Evolutionary conservation across 1,140 invertebrate species (phyloP).

Genomic region (Micrasema longulum): DNA sequence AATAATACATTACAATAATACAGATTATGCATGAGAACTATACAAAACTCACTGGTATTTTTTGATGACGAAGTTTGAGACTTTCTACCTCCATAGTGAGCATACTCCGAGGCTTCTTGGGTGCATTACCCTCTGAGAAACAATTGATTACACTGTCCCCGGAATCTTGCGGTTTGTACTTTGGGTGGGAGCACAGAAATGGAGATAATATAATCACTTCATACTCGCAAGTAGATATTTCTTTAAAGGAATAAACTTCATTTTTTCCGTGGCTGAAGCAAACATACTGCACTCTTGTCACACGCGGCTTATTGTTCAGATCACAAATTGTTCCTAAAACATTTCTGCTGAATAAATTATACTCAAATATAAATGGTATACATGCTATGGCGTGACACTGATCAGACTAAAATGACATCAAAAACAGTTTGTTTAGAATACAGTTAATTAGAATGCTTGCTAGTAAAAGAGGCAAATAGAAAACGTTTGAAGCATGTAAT

Average conservation of each 20-base stretch:
- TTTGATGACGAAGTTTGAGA: slow-evolving; percentile 75
- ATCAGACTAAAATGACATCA: too few relatives aligned
- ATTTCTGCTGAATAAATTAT: too few relatives aligned
- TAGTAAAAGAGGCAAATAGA: too few relatives aligned
- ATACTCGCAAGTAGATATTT: slow-evolving; percentile 94
- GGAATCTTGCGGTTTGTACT: slow-evolving; percentile 86
- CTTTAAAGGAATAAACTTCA: slow-evolving; percentile 93
- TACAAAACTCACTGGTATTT: slow-evolving; percentile 56
- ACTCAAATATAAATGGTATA: too few relatives aligned
- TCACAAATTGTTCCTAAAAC: slow-evolving; percentile 88
- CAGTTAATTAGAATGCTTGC: too few relatives aligned
- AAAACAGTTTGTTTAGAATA: too few relatives aligned
- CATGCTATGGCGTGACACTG: too few relatives aligned
- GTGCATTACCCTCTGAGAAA: slow-evolving; percentile 75
- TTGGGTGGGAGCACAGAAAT: slow-evolving; percentile 87
- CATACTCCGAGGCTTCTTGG: slow-evolving; percentile 80
- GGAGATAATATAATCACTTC: slow-evolving; percentile 90
- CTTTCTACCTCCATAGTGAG: slow-evolving; percentile 79
- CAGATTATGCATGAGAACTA: too few relatives aligned
- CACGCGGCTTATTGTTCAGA: slow-evolving; percentile 83
- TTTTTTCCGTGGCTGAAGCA: slow-evolving; percentile 89
- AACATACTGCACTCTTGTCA: slow-evolving; percentile 85
- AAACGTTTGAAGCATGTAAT: too few relatives aligned
- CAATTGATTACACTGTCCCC: slow-evolving; percentile 87
- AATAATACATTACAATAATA: too few relatives aligned